These are phyloP conservation scores for Pachycephus smyrnensis DNA, from an alignment of 2,888 invertebrate species.

Conservation along the genomic window DNA sequence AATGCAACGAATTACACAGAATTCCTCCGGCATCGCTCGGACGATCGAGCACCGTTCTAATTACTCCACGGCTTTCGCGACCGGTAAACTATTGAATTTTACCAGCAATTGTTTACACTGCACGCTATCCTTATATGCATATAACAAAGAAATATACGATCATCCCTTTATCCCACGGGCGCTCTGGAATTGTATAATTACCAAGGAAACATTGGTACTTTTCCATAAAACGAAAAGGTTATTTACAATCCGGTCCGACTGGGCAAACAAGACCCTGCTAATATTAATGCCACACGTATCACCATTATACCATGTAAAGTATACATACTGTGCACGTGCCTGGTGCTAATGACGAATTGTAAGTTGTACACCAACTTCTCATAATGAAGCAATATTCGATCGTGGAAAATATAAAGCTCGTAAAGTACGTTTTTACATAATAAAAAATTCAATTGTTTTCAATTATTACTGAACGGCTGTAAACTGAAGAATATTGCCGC, in stretches of 20 bases:
- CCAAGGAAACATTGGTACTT: not conserved
- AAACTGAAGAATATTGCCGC: not conserved
- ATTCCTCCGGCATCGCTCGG: not conserved
- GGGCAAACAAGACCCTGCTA: not conserved
- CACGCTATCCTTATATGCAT: not conserved
- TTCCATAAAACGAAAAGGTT: not conserved
- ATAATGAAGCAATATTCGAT: not conserved
- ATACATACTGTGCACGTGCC: not conserved
- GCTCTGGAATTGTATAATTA: not conserved
- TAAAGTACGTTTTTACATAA: not conserved
- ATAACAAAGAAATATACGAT: not conserved
- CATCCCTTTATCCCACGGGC: not conserved
- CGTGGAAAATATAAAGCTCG: not conserved
- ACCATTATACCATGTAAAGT: not conserved
- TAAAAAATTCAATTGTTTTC: not conserved
- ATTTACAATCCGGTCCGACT: not conserved
- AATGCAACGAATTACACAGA: not conserved
- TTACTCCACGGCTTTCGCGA: not conserved
- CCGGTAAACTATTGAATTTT: not conserved
- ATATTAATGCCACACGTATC: not conserved
- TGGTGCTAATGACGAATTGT: not conserved
- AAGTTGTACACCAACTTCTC: too few relatives aligned
- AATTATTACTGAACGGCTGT: not conserved
- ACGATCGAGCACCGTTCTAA: not conserved
- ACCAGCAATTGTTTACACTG: not conserved